phyloP scores from a whole-genome alignment of 2,113 vertebrate genomes.

The Poecilia latipinna region DNA sequence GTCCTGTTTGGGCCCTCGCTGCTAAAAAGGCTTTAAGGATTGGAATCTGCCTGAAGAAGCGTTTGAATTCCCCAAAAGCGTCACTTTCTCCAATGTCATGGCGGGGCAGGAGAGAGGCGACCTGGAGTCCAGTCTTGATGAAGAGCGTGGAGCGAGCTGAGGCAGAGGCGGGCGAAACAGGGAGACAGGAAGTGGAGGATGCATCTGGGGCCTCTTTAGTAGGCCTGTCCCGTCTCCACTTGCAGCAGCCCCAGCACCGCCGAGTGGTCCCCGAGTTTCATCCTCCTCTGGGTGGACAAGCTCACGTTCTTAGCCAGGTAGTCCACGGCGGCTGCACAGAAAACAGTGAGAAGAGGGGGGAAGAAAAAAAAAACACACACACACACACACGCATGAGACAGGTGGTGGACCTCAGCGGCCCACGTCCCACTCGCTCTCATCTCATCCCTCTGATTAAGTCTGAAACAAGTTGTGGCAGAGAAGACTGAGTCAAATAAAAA shows the following conservation, averaged over 20 bases:
- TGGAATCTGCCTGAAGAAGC: slow-evolving; percentile 15
- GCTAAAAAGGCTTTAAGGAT: slow-evolving; percentile 35
- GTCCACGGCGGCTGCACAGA: slow-evolving; percentile 89
- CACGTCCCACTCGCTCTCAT: slow-evolving; percentile 45
- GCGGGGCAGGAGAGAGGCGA: slow-evolving; percentile 33
- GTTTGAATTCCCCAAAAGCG: slow-evolving; percentile 24
- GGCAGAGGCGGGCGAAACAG: slow-evolving; percentile 12
- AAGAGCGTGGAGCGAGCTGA: slow-evolving; percentile 45
- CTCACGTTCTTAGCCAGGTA: slow-evolving; percentile 99
- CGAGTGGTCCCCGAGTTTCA: slow-evolving; percentile 98
- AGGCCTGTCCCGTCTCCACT: slow-evolving; percentile 98
- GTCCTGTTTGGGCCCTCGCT: slow-evolving; percentile 46
- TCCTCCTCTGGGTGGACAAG: slow-evolving; percentile 95
- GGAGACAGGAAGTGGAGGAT: slow-evolving; percentile 19
- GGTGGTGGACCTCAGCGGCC: slow-evolving; percentile 43
- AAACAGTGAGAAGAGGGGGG: slow-evolving; percentile 15
- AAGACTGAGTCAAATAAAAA: slow-evolving; percentile 64
- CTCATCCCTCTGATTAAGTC: slow-evolving; percentile 79
- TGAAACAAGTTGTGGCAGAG: slow-evolving; percentile 74
- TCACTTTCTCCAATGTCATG: slow-evolving; percentile 52
- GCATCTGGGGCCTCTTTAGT: slow-evolving; percentile 75
- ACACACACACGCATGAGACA: slow-evolving; percentile 29
- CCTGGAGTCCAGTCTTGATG: slow-evolving; percentile 56
- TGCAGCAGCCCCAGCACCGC: slow-evolving; percentile 97
- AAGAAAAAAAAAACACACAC: too few relatives aligned